Evolutionary conservation across 2,888 invertebrate genomes (phyloP).

Genomic region (Conchocele bisecta): DNA sequence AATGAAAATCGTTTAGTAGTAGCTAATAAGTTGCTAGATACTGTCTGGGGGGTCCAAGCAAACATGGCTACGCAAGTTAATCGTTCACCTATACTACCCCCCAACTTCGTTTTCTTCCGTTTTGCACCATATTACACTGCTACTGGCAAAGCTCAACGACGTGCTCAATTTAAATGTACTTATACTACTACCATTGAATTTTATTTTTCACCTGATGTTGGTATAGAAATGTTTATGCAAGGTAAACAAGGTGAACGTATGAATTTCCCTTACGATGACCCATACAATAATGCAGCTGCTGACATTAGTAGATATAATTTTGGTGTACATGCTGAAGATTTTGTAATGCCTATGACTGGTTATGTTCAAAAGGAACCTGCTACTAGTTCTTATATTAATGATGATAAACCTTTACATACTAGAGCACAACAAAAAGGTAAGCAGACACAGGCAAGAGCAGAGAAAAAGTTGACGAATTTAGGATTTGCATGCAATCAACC

Average conservation of each 20-base stretch:
- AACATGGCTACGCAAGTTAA: no score
- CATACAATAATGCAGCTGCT: background rate
- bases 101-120: background rate
- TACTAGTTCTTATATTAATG: background rate
- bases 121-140: constrained; percentile 3
- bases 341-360: no score
- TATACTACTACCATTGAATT: constrained; percentile 7
- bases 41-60: no score
- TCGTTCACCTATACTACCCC: constrained; percentile 2
- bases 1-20: background rate
- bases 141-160: no score
- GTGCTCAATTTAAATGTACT: constrained; percentile 23
- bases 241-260: background rate
- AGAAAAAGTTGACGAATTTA: no score
- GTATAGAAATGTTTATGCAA: no score
- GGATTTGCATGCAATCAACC: no score
- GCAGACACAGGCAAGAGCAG: no score
- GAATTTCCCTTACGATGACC: background rate
- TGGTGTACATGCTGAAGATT: constrained; percentile 13
- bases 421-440: no score
- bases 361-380: background rate
- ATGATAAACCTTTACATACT: no score
- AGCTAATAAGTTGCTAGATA: background rate
- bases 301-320: background rate
- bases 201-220: no score